A percentile compares a stretch with the other conserved stretches of the same genome.
phyloP scores from a whole-genome alignment of 2,113 vertebrate genomes.

The Phrynocephalus versicolor region DNA sequence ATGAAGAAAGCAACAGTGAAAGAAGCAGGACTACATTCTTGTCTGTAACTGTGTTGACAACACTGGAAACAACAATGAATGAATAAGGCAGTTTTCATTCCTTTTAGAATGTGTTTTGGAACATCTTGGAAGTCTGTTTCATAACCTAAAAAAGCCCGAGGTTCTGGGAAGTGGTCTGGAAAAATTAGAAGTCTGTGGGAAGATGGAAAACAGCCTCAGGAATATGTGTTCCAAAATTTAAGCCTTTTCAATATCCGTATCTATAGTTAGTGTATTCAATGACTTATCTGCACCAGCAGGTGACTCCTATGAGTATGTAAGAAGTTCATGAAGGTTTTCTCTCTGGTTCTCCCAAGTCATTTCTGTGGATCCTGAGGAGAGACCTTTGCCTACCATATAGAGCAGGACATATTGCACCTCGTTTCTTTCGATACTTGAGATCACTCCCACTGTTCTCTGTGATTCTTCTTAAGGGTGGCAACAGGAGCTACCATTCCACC shows the following conservation, averaged over 20 bases:
- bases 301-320: neutral
- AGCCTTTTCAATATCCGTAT: no score
- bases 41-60: no score
- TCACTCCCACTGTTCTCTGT: no score
- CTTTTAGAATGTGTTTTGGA: neutral
- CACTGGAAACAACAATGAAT: no score
- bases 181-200: neutral
- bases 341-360: neutral
- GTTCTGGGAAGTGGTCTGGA: neutral
- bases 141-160: neutral
- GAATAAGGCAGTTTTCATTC: neutral
- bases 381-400: no score
- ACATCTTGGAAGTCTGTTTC: no score
- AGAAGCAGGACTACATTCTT: no score
- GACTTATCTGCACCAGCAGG: neutral
- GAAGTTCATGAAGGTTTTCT: neutral
- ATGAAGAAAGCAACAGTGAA: no score
- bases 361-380: neutral
- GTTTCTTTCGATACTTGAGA: no score
- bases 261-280: neutral
- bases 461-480: no score
- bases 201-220: neutral
- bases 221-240: neutral
- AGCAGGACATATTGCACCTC: no score
- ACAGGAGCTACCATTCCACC: no score